Percentiles rank a stretch among this genome's conserved stretches.
Evolutionary conservation across 1,140 invertebrate species (phyloP).

Genomic region (Apocrypta bakeri): DNA sequence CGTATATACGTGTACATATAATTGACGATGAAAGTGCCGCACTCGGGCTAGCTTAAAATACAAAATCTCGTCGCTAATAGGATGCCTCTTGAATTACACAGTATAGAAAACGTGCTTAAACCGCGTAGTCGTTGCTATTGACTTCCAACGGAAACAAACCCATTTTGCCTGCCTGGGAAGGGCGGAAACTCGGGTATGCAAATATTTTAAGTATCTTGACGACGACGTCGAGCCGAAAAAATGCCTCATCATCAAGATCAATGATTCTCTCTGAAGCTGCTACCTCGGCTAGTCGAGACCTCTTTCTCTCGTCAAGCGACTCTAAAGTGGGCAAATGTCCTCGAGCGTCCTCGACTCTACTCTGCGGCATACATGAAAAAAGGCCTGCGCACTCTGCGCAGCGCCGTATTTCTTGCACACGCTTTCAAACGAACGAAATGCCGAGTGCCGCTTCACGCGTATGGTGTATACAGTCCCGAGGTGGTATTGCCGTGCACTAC

Average conservation of each 20-base stretch:
- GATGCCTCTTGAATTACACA: neutral
- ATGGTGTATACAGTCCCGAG: neutral
- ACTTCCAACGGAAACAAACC: neutral
- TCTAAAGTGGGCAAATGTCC: constrained; percentile 10
- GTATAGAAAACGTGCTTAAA: neutral
- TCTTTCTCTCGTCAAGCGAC: neutral
- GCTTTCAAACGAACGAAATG: neutral
- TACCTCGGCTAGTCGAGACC: neutral
- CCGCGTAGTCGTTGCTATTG: too few species aligned
- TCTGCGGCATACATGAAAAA: neutral
- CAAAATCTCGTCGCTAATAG: constrained; percentile 3
- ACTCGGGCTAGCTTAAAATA: neutral
- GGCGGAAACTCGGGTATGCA: constrained; percentile 11
- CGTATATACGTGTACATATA: too few species aligned
- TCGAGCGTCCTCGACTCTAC: constrained; percentile 10
- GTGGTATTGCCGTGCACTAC: neutral
- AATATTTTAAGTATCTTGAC: constrained; percentile 12
- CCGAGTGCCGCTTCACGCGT: neutral
- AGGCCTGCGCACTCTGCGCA: neutral
- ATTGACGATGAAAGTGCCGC: too few species aligned
- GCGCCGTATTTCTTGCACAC: too few species aligned
- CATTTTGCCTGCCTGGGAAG: neutral
- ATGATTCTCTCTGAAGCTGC: neutral
- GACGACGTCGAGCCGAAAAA: neutral
- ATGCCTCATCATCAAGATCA: constrained; percentile 12